Percentiles rank a stretch among this genome's conserved stretches.
phyloP scores from a whole-genome alignment of 2,888 invertebrate species.

The Brachycybe producta region DNA sequence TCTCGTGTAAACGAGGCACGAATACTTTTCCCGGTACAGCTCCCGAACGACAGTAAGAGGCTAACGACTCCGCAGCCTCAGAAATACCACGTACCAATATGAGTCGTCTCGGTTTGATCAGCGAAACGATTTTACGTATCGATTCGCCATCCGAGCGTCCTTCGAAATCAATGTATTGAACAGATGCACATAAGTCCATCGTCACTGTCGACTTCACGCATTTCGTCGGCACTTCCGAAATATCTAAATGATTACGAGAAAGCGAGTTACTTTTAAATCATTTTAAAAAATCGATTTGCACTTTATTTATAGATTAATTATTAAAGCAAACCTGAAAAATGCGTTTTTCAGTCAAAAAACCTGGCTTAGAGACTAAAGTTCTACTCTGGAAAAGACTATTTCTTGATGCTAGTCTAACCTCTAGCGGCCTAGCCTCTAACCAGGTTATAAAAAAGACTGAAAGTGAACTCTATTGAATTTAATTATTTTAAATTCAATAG shows the following conservation, averaged over 20 bases:
- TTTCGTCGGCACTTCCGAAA: slow-evolving; percentile 76
- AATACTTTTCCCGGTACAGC: slow-evolving; percentile 57
- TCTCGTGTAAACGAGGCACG: slow-evolving; percentile 55
- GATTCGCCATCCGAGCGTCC: slow-evolving; percentile 56
- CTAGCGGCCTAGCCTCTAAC: no score
- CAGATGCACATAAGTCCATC: slow-evolving; percentile 65
- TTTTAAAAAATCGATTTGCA: neutral
- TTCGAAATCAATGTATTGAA: slow-evolving; percentile 94
- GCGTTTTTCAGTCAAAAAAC: no score
- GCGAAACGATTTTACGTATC: slow-evolving; percentile 52
- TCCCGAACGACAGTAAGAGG: slow-evolving; percentile 50
- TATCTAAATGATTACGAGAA: slow-evolving; percentile 32
- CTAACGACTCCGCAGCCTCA: slow-evolving; percentile 54
- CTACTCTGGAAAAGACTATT: no score
- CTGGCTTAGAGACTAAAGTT: no score
- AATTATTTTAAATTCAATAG: no score
- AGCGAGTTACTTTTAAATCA: neutral
- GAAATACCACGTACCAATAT: slow-evolving; percentile 60
- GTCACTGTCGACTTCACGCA: slow-evolving; percentile 61
- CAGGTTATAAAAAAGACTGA: no score
- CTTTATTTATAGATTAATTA: neutral
- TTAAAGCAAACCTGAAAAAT: no score
- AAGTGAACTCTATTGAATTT: no score
- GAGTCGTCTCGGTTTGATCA: slow-evolving; percentile 63
- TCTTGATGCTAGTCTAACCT: no score